phyloP scores from a whole-genome alignment of 2,113 vertebrate species.

The Oncorhynchus kisutch region DNA sequence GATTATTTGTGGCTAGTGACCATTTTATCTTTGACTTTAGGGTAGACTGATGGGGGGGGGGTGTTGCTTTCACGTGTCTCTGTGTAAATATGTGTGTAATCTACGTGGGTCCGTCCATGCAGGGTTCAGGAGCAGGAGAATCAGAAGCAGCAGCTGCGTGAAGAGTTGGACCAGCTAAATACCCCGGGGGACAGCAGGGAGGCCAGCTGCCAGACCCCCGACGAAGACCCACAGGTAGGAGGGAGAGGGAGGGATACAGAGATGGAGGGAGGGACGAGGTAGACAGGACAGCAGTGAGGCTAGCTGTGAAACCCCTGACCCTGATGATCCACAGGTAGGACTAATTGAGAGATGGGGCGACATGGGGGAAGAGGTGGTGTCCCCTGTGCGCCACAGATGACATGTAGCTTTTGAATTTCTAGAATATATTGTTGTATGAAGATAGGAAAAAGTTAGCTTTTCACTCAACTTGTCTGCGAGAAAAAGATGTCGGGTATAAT shows the following conservation, averaged over 20 bases:
- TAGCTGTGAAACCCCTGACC: not conserved
- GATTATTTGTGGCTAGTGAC: not conserved
- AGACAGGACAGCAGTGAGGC: not conserved
- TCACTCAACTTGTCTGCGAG: no score
- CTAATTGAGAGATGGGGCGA: not conserved
- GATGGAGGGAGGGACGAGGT: not conserved
- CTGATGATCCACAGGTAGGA: no score
- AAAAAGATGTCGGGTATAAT: no score
- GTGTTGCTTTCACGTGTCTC: not conserved
- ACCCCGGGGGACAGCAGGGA: conserved; percentile 67
- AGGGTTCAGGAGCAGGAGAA: conserved; percentile 80
- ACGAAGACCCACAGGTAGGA: conserved; percentile 56
- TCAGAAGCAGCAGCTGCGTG: conserved; percentile 71
- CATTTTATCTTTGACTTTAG: not conserved
- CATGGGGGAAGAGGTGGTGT: not conserved
- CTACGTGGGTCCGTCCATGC: not conserved
- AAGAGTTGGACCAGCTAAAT: conserved; percentile 73
- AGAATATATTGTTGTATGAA: no score
- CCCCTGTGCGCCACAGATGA: not conserved
- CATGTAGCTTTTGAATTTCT: not conserved
- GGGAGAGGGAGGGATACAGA: not conserved
- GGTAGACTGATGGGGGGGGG: not conserved
- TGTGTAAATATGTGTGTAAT: not conserved
- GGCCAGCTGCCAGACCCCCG: conserved; percentile 71
- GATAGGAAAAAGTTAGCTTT: no score